A percentile compares a stretch with the other conserved stretches of the same genome.
Conservation (phyloP, 2,888 invertebrate species). For the Amorpha juglandis region DNA sequence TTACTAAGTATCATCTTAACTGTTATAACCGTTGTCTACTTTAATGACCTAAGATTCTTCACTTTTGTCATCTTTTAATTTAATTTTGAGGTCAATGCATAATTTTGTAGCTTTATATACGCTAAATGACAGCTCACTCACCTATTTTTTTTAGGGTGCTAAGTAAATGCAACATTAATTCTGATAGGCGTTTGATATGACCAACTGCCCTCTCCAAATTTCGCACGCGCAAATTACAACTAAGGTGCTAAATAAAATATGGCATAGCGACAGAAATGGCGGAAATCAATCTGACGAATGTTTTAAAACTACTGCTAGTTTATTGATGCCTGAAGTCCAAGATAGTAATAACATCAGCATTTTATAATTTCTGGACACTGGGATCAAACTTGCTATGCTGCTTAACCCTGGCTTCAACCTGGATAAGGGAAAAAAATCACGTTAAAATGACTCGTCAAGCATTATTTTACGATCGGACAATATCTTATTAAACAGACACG, state of each 20-base stretch:
- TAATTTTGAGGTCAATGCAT: constrained; percentile 11
- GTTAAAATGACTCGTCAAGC: no score
- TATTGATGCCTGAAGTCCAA: background rate
- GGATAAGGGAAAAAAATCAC: no score
- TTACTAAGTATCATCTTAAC: no score
- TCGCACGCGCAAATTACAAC: no score
- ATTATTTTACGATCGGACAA: background rate
- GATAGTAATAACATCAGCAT: no score
- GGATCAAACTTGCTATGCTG: no score
- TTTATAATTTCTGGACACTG: no score
- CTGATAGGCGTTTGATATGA: background rate
- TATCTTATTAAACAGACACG: background rate
- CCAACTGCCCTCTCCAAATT: background rate
- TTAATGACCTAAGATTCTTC: background rate
- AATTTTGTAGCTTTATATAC: background rate
- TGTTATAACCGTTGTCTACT: no score
- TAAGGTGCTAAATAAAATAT: background rate
- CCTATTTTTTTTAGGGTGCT: background rate
- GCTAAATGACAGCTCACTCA: background rate
- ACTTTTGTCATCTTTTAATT: background rate
- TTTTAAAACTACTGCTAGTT: background rate
- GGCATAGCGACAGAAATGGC: background rate
- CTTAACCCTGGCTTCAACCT: no score
- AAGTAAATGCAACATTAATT: background rate
- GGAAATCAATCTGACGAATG: background rate